Evolutionary conservation across 2,113 vertebrate species (phyloP).

Genomic region (Hippocampus abdominalis): DNA sequence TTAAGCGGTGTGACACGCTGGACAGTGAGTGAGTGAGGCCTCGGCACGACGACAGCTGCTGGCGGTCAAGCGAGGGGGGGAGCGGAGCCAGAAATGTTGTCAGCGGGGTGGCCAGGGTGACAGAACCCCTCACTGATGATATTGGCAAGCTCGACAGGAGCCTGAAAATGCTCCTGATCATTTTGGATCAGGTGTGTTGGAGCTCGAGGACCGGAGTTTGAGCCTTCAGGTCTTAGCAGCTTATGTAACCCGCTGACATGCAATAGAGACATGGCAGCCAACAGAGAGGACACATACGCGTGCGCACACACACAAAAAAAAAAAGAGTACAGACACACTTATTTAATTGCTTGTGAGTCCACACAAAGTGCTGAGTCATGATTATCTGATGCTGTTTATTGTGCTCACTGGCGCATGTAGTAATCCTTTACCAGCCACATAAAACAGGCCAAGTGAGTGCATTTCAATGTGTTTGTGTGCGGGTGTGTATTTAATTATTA

Average conservation of each 20-base stretch:
- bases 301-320: neutral
- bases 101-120: no score
- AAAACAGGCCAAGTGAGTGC: slow-evolving; percentile 8
- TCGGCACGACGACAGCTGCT: slow-evolving; percentile 45
- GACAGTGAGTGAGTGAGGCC: slow-evolving; percentile 35
- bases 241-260: neutral
- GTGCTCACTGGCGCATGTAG: slow-evolving; percentile 19
- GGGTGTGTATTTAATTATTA: neutral
- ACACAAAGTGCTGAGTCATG: slow-evolving; percentile 54
- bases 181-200: no score
- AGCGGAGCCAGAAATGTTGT: no score
- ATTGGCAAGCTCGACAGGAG: no score
- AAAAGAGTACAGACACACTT: slow-evolving; percentile 13
- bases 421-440: slow-evolving; percentile 24
- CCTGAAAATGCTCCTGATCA: no score
- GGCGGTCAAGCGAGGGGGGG: neutral
- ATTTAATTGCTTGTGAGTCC: slow-evolving; percentile 31
- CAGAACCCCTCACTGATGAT: no score
- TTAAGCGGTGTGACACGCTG: slow-evolving; percentile 30
- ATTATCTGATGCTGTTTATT: slow-evolving; percentile 25
- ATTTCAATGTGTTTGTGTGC: slow-evolving; percentile 11
- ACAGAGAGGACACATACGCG: slow-evolving; percentile 3
- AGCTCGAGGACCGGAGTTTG: no score
- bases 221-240: neutral
- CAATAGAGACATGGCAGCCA: neutral